Evolutionary conservation across 1,140 invertebrate species (phyloP).

Genomic region (Ericerus pela): DNA sequence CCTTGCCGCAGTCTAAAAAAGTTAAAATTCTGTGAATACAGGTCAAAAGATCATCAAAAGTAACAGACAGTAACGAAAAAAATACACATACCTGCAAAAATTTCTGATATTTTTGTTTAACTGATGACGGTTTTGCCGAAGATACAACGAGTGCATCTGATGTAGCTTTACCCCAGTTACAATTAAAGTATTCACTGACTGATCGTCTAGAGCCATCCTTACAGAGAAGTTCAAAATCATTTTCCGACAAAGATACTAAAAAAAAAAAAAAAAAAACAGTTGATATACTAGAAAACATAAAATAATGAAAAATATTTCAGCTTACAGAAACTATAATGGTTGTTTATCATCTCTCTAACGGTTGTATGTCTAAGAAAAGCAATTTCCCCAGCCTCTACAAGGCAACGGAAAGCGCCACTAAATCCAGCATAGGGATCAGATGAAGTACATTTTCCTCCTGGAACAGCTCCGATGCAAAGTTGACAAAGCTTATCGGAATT

Average conservation of each 20-base stretch:
- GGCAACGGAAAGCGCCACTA: slow-evolving; percentile 73
- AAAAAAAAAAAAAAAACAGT: no score
- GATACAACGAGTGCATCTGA: slow-evolving; percentile 75
- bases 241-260: slow-evolving; percentile 40
- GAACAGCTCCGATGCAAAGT: slow-evolving; percentile 63
- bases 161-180: slow-evolving; percentile 75
- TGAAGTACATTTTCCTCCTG: slow-evolving; percentile 63
- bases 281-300: not conserved
- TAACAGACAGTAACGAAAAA: not conserved
- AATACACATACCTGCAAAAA: slow-evolving; percentile 19
- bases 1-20: not conserved
- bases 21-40: no score
- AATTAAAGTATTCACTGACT: slow-evolving; percentile 56
- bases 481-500: slow-evolving; percentile 68
- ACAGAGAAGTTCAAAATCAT: slow-evolving; percentile 75
- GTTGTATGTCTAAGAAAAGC: slow-evolving; percentile 85
- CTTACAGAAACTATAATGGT: not conserved
- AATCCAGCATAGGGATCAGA: slow-evolving; percentile 82
- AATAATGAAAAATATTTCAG: not conserved
- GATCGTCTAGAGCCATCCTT: slow-evolving; percentile 54
- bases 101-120: slow-evolving; percentile 40
- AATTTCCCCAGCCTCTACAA: slow-evolving; percentile 73
- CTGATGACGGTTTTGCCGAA: slow-evolving; percentile 49
- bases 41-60: no score
- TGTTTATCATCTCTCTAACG: slow-evolving; percentile 48